Evolutionary conservation across 2,797 vertebrate species (phyloP).

Genomic region (Molossus alvarezi): DNA sequence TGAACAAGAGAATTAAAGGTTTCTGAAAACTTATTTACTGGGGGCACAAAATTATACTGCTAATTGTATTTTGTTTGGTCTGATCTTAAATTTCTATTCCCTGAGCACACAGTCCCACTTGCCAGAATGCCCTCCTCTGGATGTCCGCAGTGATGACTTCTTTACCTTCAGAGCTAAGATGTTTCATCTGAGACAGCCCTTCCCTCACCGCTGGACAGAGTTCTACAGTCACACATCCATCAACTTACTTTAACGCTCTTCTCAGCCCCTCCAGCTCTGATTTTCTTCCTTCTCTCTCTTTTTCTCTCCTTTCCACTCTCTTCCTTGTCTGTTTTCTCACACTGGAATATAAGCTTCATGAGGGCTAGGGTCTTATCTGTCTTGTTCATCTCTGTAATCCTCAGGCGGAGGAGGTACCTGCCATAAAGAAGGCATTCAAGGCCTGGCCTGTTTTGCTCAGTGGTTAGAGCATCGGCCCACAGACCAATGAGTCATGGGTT

Average conservation of each 20-base stretch:
- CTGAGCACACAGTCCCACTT: neutral
- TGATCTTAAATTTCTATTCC: neutral
- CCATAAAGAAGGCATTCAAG: too few species aligned
- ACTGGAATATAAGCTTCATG: neutral
- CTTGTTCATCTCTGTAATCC: neutral
- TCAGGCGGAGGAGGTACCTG: neutral
- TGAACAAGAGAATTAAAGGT: neutral
- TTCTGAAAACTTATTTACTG: neutral
- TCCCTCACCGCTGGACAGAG: neutral
- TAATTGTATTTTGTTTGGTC: neutral
- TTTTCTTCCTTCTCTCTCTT: neutral
- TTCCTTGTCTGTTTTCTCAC: neutral
- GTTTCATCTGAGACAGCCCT: neutral
- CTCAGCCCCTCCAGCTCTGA: neutral
- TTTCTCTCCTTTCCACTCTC: neutral
- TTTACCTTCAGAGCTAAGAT: neutral
- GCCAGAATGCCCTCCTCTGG: neutral
- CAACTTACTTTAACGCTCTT: neutral
- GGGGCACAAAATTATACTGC: neutral
- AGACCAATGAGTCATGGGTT: too few species aligned
- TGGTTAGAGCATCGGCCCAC: too few species aligned
- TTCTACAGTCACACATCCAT: too few species aligned
- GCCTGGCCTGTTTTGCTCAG: too few species aligned
- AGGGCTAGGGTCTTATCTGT: neutral
- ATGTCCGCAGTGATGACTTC: neutral